phyloP scores from a whole-genome alignment of 2,113 vertebrate genomes.

The Hydrochoerus hydrochaeris region DNA sequence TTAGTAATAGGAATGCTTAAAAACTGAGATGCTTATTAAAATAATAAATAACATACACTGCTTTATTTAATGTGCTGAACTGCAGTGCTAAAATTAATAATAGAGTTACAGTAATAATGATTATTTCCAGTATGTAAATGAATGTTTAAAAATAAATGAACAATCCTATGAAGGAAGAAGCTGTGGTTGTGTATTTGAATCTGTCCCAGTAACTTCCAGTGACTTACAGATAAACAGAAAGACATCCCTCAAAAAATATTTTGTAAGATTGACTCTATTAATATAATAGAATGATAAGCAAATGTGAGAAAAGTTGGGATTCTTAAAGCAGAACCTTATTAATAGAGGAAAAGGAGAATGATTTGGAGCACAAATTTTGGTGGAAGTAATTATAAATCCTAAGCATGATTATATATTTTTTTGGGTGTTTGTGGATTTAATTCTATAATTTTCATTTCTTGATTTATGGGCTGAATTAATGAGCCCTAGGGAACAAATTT shows the following conservation, averaged over 20 bases:
- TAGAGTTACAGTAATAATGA: neutral
- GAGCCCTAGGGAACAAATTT: slow-evolving; percentile 42
- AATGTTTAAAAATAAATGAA: neutral
- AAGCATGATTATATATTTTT: slow-evolving; percentile 45
- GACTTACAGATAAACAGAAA: neutral
- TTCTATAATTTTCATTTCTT: slow-evolving; percentile 25
- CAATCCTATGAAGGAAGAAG: neutral
- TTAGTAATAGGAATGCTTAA: slow-evolving; percentile 2
- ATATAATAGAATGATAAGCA: neutral
- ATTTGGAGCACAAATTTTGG: neutral
- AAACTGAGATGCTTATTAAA: neutral
- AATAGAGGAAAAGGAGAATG: neutral
- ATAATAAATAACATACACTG: neutral
- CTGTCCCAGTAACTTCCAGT: neutral
- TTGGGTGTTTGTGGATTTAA: slow-evolving; percentile 15
- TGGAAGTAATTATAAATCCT: slow-evolving; percentile 37
- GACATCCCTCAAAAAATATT: slow-evolving; percentile 18
- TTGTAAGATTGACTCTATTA: neutral
- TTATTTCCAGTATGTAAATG: neutral
- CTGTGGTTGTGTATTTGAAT: neutral
- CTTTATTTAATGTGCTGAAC: neutral
- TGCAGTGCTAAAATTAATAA: slow-evolving; percentile 15
- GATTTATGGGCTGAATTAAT: slow-evolving; percentile 70
- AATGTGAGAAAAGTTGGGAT: slow-evolving; percentile 49
- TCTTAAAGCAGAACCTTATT: slow-evolving; percentile 13